Base-by-base conservation (phyloP, 2,797 vertebrate genomes). In the Oreonectes daqikongensis region DNA sequence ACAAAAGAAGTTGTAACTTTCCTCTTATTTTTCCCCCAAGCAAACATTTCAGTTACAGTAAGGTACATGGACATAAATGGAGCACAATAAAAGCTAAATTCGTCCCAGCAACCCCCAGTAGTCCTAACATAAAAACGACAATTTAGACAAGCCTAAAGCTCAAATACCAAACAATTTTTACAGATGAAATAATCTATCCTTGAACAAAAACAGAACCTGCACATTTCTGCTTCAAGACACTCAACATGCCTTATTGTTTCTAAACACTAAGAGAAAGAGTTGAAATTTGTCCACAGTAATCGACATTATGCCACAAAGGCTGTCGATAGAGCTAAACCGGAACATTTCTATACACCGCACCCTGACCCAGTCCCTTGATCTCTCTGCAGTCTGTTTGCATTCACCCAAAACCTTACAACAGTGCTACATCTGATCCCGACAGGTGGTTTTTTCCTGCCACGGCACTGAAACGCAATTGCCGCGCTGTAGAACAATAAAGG, bases 401-500 rank as follows among this genome's bases (percentile, higher is more conserved):
- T 67, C 52, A 57, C 17, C 28, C 38, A 35, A 46, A 76, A 35
- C 28, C 24, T 53, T 64, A 35, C 35, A 66, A 66, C 20, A 50
- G 9, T 9, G 17, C 42, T 60, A 50, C 55, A 50, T 60, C 53
- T 60, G 53, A 60, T 20, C 17, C 20, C n/a, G 15, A 35, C n/a
- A 9, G 40, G 11, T 18, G 61, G 32, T 7, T 57, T 82, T 67
- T 35, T 35, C 35, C 77, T 75, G 35, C 63, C 50, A 66, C 46
- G 52, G 38, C 32, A 26, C 60, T 52, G 24, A 60, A 57, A 59
- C 60, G 63, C 35, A 14, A 77, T 30, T n/a, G 50, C 10, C 11
- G 6, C 28, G 63, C 65, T 78, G 57, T 22, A 44, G 86, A 89
- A 79, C 87, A 89, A 85, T 67, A 70, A 74, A 71, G 74, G 78